phyloP scores from a whole-genome alignment of 2,888 invertebrate genomes.

The Aleiodes testaceus region DNA sequence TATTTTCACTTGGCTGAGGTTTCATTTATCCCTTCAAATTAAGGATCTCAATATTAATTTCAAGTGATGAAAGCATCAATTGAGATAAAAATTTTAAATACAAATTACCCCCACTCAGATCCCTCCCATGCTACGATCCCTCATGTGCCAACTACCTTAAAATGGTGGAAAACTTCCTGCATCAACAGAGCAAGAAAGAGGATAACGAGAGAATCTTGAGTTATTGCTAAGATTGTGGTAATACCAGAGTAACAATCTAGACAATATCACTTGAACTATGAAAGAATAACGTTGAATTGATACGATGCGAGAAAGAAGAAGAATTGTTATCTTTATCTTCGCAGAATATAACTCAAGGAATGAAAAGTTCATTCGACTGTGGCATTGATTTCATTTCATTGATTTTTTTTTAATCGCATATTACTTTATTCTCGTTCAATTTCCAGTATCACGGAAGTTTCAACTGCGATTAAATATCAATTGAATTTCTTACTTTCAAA shows the following conservation, averaged over 20 bases:
- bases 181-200: neutral
- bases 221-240: constrained; percentile 53
- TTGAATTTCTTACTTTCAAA: too few species aligned
- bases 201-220: constrained; percentile 40
- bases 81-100: too few species aligned
- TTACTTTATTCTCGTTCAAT: constrained; percentile 4
- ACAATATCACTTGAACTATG: constrained; percentile 54
- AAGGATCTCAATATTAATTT: too few species aligned
- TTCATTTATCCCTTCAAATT: too few species aligned
- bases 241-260: constrained; percentile 49
- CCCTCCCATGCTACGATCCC: too few species aligned
- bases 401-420: neutral
- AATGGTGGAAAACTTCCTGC: neutral
- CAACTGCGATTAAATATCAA: neutral
- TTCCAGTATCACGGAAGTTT: neutral
- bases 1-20: too few species aligned
- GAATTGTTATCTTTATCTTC: constrained; percentile 32
- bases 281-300: constrained; percentile 23
- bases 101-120: too few species aligned
- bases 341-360: neutral
- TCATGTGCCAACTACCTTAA: too few species aligned
- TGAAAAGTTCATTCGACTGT: neutral
- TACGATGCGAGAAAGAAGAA: constrained; percentile 2
- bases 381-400: too few species aligned
- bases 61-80: too few species aligned